Percentiles rank a stretch among this genome's conserved stretches.
phyloP scores from a whole-genome alignment of 2,113 vertebrate genomes.

The Antechinus stuartii region DNA sequence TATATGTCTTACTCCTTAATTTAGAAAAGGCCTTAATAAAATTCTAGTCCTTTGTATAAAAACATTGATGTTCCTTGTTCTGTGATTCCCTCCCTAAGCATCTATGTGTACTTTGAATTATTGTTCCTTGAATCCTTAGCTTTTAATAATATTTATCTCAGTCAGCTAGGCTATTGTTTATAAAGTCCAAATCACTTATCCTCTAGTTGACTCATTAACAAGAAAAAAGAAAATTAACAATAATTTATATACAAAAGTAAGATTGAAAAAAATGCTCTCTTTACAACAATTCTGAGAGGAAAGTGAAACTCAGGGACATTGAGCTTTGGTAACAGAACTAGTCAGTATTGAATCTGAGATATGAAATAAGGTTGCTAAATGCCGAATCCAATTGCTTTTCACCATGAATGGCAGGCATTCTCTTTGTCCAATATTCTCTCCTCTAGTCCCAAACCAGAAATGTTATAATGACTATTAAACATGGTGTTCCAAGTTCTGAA shows the following conservation, averaged over 20 bases:
- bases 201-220: neutral
- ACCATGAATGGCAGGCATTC: neutral
- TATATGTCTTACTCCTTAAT: neutral
- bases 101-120: neutral
- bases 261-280: neutral
- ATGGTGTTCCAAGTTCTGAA: neutral
- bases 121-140: neutral
- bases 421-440: neutral
- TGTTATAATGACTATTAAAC: neutral
- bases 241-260: neutral
- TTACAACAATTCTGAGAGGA: neutral
- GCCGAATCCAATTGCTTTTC: neutral
- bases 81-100: neutral
- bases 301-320: neutral
- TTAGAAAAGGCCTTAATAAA: neutral
- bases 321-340: neutral
- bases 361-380: neutral
- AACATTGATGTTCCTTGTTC: neutral
- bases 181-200: neutral
- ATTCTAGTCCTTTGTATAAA: neutral
- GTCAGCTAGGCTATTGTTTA: neutral
- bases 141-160: neutral
- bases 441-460: neutral
- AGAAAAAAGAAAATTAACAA: neutral
- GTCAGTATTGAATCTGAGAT: neutral